Conservation (phyloP, 2,888 invertebrate genomes). For the Ptychoptera contaminata region DNA sequence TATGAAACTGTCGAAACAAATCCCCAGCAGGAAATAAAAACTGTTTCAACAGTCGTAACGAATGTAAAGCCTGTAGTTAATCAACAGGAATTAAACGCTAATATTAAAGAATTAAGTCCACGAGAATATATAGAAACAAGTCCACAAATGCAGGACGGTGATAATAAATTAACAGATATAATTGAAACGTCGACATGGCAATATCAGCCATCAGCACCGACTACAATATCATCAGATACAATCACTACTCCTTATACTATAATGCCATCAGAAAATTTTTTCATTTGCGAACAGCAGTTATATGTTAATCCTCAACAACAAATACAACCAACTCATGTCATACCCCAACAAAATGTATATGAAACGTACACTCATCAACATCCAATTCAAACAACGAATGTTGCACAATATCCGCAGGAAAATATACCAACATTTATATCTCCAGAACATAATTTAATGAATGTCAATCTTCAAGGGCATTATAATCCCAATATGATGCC, state of each 20-base stretch:
- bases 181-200: neutral
- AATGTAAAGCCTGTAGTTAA: neutral
- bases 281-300: no score
- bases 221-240: constrained; percentile 5
- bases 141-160: neutral
- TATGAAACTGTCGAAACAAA: no score
- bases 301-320: constrained; percentile 6
- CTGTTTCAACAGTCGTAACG: neutral
- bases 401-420: constrained; percentile 11
- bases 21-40: neutral
- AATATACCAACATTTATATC: neutral
- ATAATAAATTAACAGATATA: neutral
- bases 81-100: neutral
- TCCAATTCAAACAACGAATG: constrained; percentile 14
- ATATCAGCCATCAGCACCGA: constrained; percentile 20
- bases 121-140: neutral
- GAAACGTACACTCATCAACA: constrained; percentile 16
- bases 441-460: neutral
- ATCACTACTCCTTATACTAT: neutral
- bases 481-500: neutral
- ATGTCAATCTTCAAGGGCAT: neutral
- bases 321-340: constrained; percentile 6
- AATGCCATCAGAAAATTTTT: no score
- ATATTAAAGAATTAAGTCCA: no score
- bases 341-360: constrained; percentile 11